Conservation (phyloP, 2,113 vertebrate species). For the Micromys minutus region DNA sequence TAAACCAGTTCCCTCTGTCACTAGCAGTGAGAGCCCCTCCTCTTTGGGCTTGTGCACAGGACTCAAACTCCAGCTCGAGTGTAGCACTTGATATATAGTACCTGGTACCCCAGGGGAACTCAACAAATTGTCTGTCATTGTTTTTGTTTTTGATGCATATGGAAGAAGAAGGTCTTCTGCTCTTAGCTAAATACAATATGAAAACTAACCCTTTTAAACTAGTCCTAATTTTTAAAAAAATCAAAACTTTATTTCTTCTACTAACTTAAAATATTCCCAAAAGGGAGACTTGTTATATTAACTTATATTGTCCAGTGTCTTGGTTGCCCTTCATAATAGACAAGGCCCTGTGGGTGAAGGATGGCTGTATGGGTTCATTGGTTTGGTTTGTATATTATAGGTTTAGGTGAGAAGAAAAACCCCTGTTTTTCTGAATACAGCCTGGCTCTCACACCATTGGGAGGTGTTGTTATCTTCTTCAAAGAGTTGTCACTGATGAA, state of each 20-base stretch:
- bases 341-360: not conserved
- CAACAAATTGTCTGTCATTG: not conserved
- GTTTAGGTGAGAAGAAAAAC: not conserved
- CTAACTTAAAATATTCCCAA: conserved; percentile 39
- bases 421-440: not conserved
- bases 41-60: not conserved
- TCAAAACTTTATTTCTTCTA: not conserved
- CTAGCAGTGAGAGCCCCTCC: not conserved
- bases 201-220: conserved; percentile 14
- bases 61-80: not conserved
- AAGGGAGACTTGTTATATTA: not conserved
- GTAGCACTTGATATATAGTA: not conserved
- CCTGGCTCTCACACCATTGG: not conserved
- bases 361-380: not conserved
- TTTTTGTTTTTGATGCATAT: conserved; percentile 28
- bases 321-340: not conserved
- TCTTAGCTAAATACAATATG: no score
- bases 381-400: not conserved
- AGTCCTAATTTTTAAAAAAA: not conserved
- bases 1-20: not conserved
- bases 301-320: not conserved
- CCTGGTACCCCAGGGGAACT: not conserved
- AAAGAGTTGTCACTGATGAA: conserved; percentile 10
- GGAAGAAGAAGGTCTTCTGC: conserved; percentile 24
- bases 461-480: not conserved